These are phyloP conservation scores for Flexamia atlantica DNA, from an alignment of 2,888 invertebrate species.

Conservation along the genomic window DNA sequence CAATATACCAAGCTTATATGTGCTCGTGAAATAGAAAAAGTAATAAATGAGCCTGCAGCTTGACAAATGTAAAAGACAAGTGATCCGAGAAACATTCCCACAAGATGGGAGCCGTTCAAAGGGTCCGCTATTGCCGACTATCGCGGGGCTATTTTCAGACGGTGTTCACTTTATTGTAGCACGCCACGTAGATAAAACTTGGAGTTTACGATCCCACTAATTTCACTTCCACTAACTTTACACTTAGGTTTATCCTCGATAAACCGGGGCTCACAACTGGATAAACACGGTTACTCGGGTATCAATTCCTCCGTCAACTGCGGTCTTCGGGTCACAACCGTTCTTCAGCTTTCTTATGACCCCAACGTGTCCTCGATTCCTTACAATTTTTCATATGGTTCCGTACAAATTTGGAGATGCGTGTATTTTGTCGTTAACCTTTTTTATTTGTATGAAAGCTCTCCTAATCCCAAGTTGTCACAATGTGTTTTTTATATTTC, in stretches of 20 bases:
- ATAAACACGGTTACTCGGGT: conserved; percentile 19
- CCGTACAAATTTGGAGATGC: too few species aligned
- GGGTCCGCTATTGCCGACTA: background rate
- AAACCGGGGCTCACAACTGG: conserved; percentile 22
- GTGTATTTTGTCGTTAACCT: too few species aligned
- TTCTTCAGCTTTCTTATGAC: background rate
- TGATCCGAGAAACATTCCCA: too few species aligned
- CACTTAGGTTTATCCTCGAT: conserved; percentile 41
- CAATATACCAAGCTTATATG: too few species aligned
- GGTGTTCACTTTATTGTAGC: conserved; percentile 41
- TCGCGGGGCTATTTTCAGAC: conserved; percentile 36
- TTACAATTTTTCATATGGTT: too few species aligned
- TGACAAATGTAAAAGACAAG: too few species aligned
- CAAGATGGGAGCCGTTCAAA: too few species aligned
- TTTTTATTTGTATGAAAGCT: too few species aligned
- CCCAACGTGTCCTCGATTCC: background rate
- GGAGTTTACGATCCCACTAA: conserved; percentile 49
- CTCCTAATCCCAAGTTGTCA: too few species aligned
- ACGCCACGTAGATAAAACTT: conserved; percentile 49
- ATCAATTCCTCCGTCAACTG: conserved; percentile 16
- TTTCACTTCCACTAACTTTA: conserved; percentile 59
- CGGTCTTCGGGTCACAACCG: background rate
- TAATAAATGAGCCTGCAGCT: too few species aligned
- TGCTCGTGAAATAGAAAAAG: too few species aligned
- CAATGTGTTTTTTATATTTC: too few species aligned